Percentiles rank a stretch among this genome's conserved stretches.
These are phyloP conservation scores for Capreolus pygargus DNA, from an alignment of 2,113 vertebrate species.

Conservation along the genomic window DNA sequence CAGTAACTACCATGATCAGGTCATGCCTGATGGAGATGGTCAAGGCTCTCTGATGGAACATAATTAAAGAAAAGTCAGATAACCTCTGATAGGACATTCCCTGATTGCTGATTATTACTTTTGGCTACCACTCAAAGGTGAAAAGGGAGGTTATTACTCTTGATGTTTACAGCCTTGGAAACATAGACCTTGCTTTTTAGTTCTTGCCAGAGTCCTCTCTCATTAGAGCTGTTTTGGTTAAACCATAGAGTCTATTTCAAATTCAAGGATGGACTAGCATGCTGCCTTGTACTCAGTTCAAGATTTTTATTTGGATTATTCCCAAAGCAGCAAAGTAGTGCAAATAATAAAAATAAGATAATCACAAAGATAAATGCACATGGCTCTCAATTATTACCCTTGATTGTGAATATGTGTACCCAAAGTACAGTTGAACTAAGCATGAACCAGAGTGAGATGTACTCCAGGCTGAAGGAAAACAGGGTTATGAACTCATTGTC, in stretches of 20 bases:
- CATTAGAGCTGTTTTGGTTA: neutral
- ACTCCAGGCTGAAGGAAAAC: neutral
- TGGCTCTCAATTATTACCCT: neutral
- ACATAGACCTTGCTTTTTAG: neutral
- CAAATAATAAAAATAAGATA: neutral
- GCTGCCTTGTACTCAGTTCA: neutral
- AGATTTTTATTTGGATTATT: neutral
- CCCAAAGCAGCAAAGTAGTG: neutral
- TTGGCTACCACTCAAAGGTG: neutral
- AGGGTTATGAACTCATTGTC: neutral
- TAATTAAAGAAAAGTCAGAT: neutral
- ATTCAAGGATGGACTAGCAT: neutral
- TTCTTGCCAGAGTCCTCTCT: neutral
- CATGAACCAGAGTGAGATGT: neutral
- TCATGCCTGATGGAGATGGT: neutral
- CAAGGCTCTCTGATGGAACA: neutral
- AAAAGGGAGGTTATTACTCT: neutral
- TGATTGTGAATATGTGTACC: neutral
- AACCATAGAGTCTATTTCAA: neutral
- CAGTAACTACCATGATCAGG: neutral
- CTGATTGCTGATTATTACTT: neutral
- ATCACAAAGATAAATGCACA: neutral
- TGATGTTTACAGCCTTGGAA: neutral
- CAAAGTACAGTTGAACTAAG: neutral
- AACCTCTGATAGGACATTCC: neutral